A percentile compares a stretch with the other conserved stretches of the same genome.
phyloP scores from a whole-genome alignment of 1,140 invertebrate genomes.

The Brachionus calyciflorus region DNA sequence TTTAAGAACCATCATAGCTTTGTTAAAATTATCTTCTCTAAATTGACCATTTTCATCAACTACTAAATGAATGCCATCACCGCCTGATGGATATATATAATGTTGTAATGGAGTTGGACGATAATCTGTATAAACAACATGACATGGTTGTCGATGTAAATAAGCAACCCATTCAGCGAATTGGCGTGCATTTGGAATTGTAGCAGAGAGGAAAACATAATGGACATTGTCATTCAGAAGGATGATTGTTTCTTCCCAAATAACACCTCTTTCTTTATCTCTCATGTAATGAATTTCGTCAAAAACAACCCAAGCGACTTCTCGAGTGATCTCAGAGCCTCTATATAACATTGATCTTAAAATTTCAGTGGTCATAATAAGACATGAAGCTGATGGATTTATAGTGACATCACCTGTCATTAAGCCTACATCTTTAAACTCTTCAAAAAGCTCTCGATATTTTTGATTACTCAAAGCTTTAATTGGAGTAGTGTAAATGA shows the following conservation, averaged over 20 bases:
- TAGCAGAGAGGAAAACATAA: slow-evolving; percentile 97
- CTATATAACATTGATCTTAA: slow-evolving; percentile 96
- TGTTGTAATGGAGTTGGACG: slow-evolving; percentile 94
- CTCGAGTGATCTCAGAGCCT: slow-evolving; percentile 91
- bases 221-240: slow-evolving; percentile 94
- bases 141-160: slow-evolving; percentile 87
- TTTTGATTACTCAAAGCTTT: slow-evolving; percentile 99
- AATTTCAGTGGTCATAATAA: slow-evolving; percentile 99
- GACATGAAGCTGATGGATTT: slow-evolving; percentile 90
- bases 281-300: slow-evolving; percentile 99
- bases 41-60: slow-evolving; percentile 91
- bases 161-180: slow-evolving; percentile 98
- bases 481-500: slow-evolving; percentile 99
- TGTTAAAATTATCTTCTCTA: slow-evolving; percentile 93
- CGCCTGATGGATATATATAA: slow-evolving; percentile 91
- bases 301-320: slow-evolving; percentile 99
- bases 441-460: slow-evolving; percentile 93
- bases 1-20: slow-evolving; percentile 83
- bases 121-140: slow-evolving; percentile 98
- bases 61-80: slow-evolving; percentile 90
- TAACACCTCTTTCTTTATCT: slow-evolving; percentile 96
- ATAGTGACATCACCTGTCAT: slow-evolving; percentile 99
- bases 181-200: slow-evolving; percentile 94
- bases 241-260: slow-evolving; percentile 98
- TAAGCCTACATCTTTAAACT: slow-evolving; percentile 92